Percentiles rank a stretch among this genome's conserved stretches.
Conservation (phyloP, 2,797 vertebrate genomes). For the Mycteria americana region DNA sequence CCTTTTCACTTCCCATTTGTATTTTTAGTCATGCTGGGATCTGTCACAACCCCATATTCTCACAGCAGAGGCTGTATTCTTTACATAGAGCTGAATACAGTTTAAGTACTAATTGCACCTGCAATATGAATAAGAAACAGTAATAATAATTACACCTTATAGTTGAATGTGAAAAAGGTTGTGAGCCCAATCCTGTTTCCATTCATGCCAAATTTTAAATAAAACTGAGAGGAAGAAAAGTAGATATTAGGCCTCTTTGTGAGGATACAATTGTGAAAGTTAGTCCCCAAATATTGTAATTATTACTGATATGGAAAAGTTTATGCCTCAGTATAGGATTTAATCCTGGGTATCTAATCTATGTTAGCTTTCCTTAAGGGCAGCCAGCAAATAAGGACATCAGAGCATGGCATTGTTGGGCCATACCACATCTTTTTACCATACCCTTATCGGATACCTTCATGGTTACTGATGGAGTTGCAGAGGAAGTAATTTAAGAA, state of each 20-base stretch:
- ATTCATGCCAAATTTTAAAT: constrained; percentile 11
- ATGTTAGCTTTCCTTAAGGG: neutral
- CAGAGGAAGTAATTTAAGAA: neutral
- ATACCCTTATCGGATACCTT: neutral
- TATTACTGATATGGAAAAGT: neutral
- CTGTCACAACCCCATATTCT: constrained; percentile 15
- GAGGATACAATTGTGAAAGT: neutral
- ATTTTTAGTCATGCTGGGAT: neutral
- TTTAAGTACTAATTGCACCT: constrained; percentile 22
- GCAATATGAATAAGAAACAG: neutral
- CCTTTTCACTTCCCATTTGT: neutral
- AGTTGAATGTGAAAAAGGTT: neutral
- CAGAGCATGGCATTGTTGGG: neutral
- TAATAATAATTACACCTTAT: constrained; percentile 23
- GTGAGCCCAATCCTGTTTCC: neutral
- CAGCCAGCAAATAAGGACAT: neutral
- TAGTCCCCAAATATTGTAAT: constrained; percentile 13
- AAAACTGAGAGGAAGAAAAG: neutral
- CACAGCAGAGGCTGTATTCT: neutral
- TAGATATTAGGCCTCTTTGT: neutral
- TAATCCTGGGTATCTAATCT: neutral
- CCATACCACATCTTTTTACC: neutral
- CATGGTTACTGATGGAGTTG: neutral
- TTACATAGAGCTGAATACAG: neutral
- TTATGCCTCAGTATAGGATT: neutral